Percentiles rank a stretch among this genome's conserved stretches.
phyloP scores from a whole-genome alignment of 2,113 vertebrate genomes.

The Chauna torquata region DNA sequence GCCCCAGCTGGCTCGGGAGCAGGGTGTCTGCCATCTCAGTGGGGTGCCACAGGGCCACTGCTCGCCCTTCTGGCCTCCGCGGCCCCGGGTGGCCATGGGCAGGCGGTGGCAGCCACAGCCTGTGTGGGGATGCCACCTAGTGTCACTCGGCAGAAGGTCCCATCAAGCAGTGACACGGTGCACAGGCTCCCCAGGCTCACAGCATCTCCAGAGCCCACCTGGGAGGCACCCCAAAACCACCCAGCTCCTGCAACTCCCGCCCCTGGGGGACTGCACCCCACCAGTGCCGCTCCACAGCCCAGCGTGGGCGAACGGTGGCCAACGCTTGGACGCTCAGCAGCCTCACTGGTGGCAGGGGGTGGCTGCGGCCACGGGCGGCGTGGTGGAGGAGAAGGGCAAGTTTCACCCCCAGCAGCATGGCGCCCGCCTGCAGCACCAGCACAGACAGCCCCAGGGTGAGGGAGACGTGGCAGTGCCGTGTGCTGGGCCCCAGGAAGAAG shows the following conservation, averaged over 20 bases:
- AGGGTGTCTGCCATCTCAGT: background rate
- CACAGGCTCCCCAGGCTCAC: background rate
- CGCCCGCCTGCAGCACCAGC: constrained; percentile 69
- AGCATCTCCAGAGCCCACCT: background rate
- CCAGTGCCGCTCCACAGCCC: background rate
- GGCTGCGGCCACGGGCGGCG: background rate
- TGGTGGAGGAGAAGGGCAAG: constrained; percentile 61
- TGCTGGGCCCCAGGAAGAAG: background rate
- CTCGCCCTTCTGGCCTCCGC: rapidly evolving
- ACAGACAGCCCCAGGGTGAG: constrained; percentile 44
- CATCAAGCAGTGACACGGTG: rapidly evolving
- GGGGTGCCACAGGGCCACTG: background rate
- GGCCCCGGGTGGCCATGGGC: background rate
- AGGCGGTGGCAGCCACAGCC: background rate
- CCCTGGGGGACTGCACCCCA: background rate
- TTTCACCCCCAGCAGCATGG: constrained; percentile 44
- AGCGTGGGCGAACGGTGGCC: background rate
- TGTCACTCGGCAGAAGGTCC: background rate
- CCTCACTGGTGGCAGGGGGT: background rate
- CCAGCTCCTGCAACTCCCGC: background rate
- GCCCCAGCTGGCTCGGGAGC: background rate
- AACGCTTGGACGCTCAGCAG: background rate
- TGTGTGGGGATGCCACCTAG: constrained; percentile 60
- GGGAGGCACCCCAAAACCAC: background rate
- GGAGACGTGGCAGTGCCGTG: constrained; percentile 41